Evolutionary conservation across 2,113 vertebrate species (phyloP).

Genomic region (Zosterops lateralis): DNA sequence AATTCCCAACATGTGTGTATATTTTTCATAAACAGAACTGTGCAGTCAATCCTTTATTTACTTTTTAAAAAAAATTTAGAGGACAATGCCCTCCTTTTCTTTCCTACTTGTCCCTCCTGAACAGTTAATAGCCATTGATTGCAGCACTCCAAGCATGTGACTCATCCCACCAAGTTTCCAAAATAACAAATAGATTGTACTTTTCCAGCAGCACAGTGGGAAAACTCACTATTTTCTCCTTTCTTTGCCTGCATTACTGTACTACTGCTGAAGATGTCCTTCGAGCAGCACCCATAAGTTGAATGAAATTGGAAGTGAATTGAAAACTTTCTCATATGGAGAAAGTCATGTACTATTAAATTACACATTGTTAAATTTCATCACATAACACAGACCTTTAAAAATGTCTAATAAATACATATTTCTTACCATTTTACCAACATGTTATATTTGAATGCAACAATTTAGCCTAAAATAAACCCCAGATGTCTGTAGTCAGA

Average conservation of each 20-base stretch:
- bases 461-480: background rate
- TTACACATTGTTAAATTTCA: background rate
- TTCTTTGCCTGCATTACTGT: background rate
- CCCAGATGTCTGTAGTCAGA: background rate
- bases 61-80: background rate
- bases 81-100: background rate
- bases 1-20: background rate
- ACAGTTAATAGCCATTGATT: background rate
- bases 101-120: background rate
- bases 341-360: background rate
- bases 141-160: accelerated
- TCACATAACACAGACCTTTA: background rate
- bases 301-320: background rate
- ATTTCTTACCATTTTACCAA: background rate
- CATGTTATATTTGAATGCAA: background rate
- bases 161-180: background rate
- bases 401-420: background rate
- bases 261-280: background rate
- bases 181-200: background rate
- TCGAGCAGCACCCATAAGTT: background rate
- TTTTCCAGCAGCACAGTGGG: background rate
- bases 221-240: background rate
- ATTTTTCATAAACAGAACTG: background rate
- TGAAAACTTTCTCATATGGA: background rate
- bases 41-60: background rate